Percentiles rank a stretch among this genome's conserved stretches.
Evolutionary conservation across 2,797 vertebrate species (phyloP).

Genomic region (Pangasius mekongensis): DNA sequence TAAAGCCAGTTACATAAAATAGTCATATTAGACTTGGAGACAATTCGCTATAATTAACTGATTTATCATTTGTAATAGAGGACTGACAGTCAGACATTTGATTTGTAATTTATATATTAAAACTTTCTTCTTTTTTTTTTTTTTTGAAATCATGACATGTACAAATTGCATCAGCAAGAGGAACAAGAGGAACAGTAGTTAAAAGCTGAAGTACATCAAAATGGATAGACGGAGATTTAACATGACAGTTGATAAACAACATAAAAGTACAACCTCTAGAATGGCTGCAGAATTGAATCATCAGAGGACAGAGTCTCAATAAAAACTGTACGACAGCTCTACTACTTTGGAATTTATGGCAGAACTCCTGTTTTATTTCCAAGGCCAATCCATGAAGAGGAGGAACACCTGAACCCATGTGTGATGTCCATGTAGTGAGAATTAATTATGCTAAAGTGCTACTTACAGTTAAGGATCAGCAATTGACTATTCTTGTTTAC

Average conservation of each 20-base stretch:
- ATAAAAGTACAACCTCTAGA: slow-evolving; percentile 10
- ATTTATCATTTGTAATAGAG: slow-evolving; percentile 2
- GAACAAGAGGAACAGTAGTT: neutral
- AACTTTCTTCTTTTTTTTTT: neutral
- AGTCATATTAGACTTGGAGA: neutral
- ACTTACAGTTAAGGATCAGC: neutral
- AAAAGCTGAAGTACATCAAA: neutral
- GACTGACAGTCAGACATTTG: neutral
- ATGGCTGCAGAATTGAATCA: slow-evolving; percentile 15
- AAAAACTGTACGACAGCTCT: neutral
- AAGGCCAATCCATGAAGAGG: neutral
- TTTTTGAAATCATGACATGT: neutral
- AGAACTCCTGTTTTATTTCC: neutral
- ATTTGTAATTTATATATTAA: neutral
- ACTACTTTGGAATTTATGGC: neutral
- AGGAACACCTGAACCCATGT: neutral
- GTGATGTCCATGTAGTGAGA: neutral
- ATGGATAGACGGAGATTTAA: neutral
- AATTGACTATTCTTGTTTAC: neutral
- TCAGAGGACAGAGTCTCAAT: slow-evolving; percentile 19
- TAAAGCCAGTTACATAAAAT: slow-evolving; percentile 2
- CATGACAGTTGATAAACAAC: slow-evolving; percentile 5
- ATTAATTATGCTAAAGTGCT: slow-evolving; percentile 17
- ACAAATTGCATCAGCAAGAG: neutral
- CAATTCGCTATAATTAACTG: neutral